Evolutionary conservation across 2,797 vertebrate species (phyloP).

Genomic region (Lepidocolaptes lacrymiger): DNA sequence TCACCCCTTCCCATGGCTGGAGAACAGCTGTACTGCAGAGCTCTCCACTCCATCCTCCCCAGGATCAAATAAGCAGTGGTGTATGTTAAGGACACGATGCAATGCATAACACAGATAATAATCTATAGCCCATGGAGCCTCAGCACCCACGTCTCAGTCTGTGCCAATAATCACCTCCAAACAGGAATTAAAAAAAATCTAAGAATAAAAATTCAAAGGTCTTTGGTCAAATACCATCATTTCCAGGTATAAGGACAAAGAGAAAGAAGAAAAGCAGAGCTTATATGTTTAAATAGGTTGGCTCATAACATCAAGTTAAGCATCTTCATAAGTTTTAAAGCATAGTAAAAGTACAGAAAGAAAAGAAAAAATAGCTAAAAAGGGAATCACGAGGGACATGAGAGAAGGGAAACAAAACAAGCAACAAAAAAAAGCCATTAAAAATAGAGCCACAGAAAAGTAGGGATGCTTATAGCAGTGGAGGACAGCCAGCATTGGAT

Average conservation of each 20-base stretch:
- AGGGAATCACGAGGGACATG: background rate
- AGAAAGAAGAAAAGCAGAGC: background rate
- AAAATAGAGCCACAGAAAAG: constrained; percentile 37
- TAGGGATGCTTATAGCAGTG: constrained; percentile 15
- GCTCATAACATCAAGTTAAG: fast-evolving
- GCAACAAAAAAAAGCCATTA: background rate
- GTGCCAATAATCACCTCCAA: background rate
- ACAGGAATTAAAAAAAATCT: background rate
- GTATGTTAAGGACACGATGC: background rate
- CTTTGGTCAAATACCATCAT: background rate
- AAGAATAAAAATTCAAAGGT: background rate
- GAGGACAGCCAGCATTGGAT: constrained; percentile 33
- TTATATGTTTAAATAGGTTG: background rate
- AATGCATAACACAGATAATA: background rate
- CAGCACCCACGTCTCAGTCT: background rate
- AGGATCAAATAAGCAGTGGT: background rate
- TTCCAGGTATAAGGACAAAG: background rate
- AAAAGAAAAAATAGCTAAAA: background rate
- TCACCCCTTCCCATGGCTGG: background rate
- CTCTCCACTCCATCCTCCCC: background rate
- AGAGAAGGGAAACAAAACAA: background rate
- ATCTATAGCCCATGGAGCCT: fast-evolving
- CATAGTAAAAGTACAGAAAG: background rate
- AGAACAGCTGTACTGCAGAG: background rate
- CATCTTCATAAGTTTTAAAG: background rate